Base-by-base conservation (phyloP, 64 coral and sea anemone genomes). In the Cladopsammia gracilis region DNA sequence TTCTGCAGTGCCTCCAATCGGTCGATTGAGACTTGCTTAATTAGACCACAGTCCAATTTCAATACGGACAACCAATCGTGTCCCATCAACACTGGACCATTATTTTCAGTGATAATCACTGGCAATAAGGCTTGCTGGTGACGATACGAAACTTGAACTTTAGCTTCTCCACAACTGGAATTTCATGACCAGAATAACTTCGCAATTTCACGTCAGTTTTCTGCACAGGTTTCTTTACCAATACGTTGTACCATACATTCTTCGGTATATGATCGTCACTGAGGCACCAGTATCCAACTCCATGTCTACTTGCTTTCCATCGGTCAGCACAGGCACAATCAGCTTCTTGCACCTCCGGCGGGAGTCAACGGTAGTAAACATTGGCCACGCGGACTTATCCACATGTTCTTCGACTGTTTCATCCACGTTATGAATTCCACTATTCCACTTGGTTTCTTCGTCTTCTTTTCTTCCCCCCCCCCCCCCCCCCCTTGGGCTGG, bases 51-150 rank as follows among this genome's bases (percentile, higher is more conserved):
- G 46, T 51, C 73, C 73, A 53, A 76, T 15, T 76, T 76, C 46
- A 76, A 48, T 45, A 48, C 14, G 47, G 73, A 76, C 73, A 76
- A 44, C 73, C 73, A 48, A n/a, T n/a, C n/a, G n/a, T n/a, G n/a
- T n/a, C n/a, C n/a, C n/a, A n/a, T n/a, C n/a, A n/a, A n/a, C n/a
- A 76, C 19, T 48, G 73, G 73, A 76, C 73, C 42, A 76, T 76
- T 45, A 76, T 76, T 76, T 48, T 44, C 73, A 9, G 73, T 76
- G 44, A 50, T 76, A 50, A 76, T 65, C 65, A n/a, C n/a, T n/a
- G n/a, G n/a, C n/a, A n/a, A n/a, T n/a, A n/a, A n/a, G n/a, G n/a
- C n/a, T n/a, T n/a, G n/a, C n/a, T n/a, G n/a, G n/a, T n/a, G n/a
- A n/a, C n/a, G n/a, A n/a, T n/a, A n/a, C n/a, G n/a, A n/a, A n/a